phyloP scores from a whole-genome alignment of 2,888 invertebrate genomes.

The Myathropa florea region DNA sequence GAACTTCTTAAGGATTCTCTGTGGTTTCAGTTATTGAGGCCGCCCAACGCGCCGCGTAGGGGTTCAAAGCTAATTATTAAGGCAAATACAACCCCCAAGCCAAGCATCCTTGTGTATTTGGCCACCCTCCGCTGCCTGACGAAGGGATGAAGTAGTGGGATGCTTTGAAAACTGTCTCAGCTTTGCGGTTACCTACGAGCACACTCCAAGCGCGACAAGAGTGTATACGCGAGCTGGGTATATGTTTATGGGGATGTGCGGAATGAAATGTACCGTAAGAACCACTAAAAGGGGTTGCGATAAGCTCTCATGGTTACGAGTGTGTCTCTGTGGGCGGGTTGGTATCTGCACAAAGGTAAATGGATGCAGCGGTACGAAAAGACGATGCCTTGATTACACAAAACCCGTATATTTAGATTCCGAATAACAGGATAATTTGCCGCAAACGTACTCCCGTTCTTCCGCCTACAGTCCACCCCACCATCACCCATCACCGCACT shows the following conservation, averaged over 20 bases:
- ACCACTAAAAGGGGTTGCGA: constrained; percentile 56
- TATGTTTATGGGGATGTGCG: constrained; percentile 1
- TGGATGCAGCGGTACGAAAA: constrained; percentile 49
- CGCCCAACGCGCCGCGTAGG: constrained; percentile 17
- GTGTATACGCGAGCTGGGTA: constrained; percentile 20
- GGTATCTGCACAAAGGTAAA: constrained; percentile 47
- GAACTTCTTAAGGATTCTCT: constrained; percentile 38
- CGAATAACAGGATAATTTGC: constrained; percentile 65
- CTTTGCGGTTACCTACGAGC: constrained; percentile 54
- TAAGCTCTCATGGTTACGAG: constrained; percentile 47
- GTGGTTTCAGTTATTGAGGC: constrained; percentile 44
- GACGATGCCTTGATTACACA: constrained; percentile 64
- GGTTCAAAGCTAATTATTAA: constrained; percentile 66
- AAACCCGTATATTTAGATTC: constrained; percentile 64
- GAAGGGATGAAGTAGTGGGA: background rate
- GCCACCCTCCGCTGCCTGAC: constrained; percentile 2
- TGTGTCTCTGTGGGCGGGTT: background rate
- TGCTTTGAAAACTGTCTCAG: constrained; percentile 50
- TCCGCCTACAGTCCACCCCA: background rate
- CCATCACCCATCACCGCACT: background rate
- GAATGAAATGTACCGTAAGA: constrained; percentile 50
- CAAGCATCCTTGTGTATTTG: background rate
- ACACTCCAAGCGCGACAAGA: constrained; percentile 48
- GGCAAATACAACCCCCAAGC: constrained; percentile 45
- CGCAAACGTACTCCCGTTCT: constrained; percentile 17